Percentiles rank a stretch among this genome's conserved stretches.
Evolutionary conservation across 2,888 invertebrate genomes (phyloP).

Genomic region (Sarcophaga subvicina): DNA sequence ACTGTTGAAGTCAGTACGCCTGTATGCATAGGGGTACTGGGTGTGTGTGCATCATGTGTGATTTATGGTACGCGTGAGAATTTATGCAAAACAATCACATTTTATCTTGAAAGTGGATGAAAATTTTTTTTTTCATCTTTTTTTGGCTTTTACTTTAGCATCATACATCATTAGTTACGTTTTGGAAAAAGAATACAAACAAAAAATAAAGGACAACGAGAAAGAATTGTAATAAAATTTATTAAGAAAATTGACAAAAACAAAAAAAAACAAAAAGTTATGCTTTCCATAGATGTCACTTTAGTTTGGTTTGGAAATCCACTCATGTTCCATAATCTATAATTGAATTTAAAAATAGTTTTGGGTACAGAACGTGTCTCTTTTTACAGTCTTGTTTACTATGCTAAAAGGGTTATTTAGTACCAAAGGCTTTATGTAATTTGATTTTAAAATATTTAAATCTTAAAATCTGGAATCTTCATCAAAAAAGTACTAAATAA

Average conservation of each 20-base stretch:
- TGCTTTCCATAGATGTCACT: neutral
- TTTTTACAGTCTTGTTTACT: neutral
- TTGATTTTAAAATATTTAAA: no score
- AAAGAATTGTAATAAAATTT: conserved; percentile 18
- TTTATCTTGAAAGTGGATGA: conserved; percentile 33
- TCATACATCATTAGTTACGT: conserved; percentile 56
- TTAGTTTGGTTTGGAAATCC: neutral
- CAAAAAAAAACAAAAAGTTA: neutral
- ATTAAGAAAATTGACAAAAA: conserved; percentile 15
- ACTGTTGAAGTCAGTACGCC: no score
- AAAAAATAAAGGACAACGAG: conserved; percentile 15
- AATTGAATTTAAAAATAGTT: conserved; percentile 26
- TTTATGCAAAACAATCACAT: conserved; percentile 64
- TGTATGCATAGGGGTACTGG: neutral
- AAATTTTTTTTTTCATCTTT: neutral
- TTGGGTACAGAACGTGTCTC: neutral
- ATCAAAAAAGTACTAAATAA: no score
- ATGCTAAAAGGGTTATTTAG: neutral
- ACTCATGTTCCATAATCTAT: conserved; percentile 22
- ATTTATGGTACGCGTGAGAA: conserved; percentile 67
- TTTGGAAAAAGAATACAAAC: conserved; percentile 27
- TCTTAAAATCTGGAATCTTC: no score
- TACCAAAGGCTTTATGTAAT: no score
- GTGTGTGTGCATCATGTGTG: conserved; percentile 37
- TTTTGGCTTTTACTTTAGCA: conserved; percentile 50